Conservation (phyloP, 2,888 invertebrate genomes). For the Mycalesis mineus region DNA sequence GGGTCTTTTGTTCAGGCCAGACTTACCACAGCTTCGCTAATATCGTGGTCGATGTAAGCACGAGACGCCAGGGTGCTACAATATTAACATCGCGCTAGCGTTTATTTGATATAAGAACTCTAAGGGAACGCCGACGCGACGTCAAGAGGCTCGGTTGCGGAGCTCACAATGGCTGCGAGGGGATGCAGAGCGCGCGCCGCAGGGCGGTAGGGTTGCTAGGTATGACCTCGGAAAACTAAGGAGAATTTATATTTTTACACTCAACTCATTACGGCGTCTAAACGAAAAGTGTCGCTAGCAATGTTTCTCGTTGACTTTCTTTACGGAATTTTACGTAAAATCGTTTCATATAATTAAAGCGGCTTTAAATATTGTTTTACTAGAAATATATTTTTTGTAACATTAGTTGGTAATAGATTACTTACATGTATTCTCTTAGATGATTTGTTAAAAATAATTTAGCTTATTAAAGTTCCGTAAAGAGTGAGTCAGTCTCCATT, state of each 20-base stretch:
- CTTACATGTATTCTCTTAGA: too few relatives aligned
- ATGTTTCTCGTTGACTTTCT: not conserved
- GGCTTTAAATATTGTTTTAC: too few relatives aligned
- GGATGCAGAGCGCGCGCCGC: constrained; percentile 30
- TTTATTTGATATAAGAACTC: constrained; percentile 55
- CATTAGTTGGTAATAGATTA: too few relatives aligned
- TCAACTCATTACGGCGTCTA: not conserved
- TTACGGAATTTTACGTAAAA: not conserved
- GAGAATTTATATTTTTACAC: not conserved
- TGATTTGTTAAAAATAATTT: not conserved
- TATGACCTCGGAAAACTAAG: constrained; percentile 1
- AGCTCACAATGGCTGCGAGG: constrained; percentile 50
- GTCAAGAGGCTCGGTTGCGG: constrained; percentile 59
- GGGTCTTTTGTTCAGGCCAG: not conserved
- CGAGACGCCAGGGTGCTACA: constrained; percentile 44
- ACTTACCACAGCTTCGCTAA: constrained; percentile 19
- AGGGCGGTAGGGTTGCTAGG: constrained; percentile 29
- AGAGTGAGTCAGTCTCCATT: constrained; percentile 13
- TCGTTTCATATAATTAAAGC: not conserved
- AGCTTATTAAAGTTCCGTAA: not conserved
- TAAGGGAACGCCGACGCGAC: constrained; percentile 51
- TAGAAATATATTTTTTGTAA: too few relatives aligned
- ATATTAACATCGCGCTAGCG: constrained; percentile 55
- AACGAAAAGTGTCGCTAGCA: not conserved
- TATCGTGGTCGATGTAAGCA: not conserved